Evolutionary conservation across 2,113 vertebrate species (phyloP), one percentile per base, ranked within the genome.

Genomic region (Gavia stellata): DNA sequence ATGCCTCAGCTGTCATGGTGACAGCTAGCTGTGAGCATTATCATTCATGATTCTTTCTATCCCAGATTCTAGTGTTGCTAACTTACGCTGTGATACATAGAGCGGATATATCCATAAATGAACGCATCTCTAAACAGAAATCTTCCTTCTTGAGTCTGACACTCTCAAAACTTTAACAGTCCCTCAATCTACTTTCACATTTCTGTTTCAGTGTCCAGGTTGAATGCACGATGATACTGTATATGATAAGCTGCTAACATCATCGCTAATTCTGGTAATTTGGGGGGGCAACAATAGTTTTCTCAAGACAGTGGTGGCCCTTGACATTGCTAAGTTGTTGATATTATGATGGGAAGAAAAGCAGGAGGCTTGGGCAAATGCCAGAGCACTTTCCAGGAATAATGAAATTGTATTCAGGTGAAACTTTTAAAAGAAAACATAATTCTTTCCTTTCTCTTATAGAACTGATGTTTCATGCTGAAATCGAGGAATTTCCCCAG

Each of bases 401-500:
- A 73, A 53, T 34, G n/a, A 73, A 68, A 66, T 33, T 7, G 7
- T 71, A 67, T 26, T 79, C 33, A 52, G 15, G 40, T 58, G 26
- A 73, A 85, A 65, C 25, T 77, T 95, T 42, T 44, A 26, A 40
- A 80, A 90, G 21, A 72, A 88, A 87, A 67, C 1, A 4, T 42
- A 47, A 36, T 80, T 55, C 1, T 73, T 88, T 85, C 58, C 59
- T 96, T 67, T 93, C 58, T 88, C 58, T 63, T 92, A 84, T 97
- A 99, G 99, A 98, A 81, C 96, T 98, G 73, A 98, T 99, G 94
- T 98, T 99, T 97, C 97, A 98, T 71, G 98, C 98, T 97, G 98
- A 98, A 95, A 91, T 99, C 1, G 98, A 98, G 56, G 98, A 99
- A 81, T 97, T 97, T 95, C 98, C 98, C 14, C 98, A 97, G 25